Conservation (phyloP, 1,140 invertebrate genomes). For the Lucilia sericata region DNA sequence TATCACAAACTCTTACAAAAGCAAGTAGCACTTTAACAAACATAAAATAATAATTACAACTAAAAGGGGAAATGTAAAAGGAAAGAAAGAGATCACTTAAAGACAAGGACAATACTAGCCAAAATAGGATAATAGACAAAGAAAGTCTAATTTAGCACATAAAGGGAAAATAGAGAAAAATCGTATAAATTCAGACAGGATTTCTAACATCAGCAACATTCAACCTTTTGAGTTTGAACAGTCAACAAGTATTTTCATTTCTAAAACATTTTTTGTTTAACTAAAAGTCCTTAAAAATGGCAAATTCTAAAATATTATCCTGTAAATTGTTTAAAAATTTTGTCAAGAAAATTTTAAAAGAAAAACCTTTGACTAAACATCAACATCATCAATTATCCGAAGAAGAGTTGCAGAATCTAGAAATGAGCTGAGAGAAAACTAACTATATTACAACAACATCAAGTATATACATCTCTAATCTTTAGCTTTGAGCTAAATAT, state of each 20-base stretch:
- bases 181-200: background rate
- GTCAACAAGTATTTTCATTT: background rate
- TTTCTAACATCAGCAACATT: background rate
- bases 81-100: too few relatives aligned
- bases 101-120: too few relatives aligned
- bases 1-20: too few relatives aligned
- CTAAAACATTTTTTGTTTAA: background rate
- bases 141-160: too few relatives aligned
- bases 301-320: background rate
- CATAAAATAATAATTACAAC: too few relatives aligned
- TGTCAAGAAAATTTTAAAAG: background rate
- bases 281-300: background rate
- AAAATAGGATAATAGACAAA: too few relatives aligned
- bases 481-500: background rate
- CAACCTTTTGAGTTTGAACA: background rate
- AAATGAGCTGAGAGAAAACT: background rate
- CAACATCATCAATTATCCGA: background rate
- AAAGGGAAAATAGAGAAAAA: background rate
- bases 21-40: too few relatives aligned
- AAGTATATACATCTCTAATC: background rate
- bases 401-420: background rate
- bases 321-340: background rate
- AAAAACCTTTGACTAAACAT: background rate
- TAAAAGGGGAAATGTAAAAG: too few relatives aligned
- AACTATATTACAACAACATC: background rate